Base-by-base conservation (phyloP, 2,888 invertebrate species). In the Drosophila silvestris region DNA sequence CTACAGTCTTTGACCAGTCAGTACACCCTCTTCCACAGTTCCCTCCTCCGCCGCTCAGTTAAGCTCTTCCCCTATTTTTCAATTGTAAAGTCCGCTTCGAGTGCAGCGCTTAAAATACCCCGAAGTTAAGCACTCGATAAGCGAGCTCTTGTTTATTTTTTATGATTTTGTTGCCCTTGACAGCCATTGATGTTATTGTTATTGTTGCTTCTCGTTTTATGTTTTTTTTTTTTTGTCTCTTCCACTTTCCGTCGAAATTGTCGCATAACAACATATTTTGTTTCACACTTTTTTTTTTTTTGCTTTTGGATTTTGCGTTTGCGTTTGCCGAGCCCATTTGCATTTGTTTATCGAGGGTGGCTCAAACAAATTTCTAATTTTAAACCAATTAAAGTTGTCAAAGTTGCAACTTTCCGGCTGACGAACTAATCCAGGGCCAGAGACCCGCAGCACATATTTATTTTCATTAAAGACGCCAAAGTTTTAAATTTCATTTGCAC, bases 331-430 rank as follows among this genome's bases (percentile, higher is more conserved):
- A n/a, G 62, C 65, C 39, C 58, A 75, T 79, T 81, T 74, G 70
- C 78, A 81, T 81, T 81, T 81, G 74, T 81, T 80, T 80, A 79
- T 79, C 62, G 80, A 52, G 64, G 54, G 30, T 66, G 59, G 66
- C 67, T 77, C 47, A 5, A 61, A 67, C 56, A 74, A 68, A 41
- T 79, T 79, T 81, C 70, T 81, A 81, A 89, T 86, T 89, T 86
- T 86, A 86, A 86, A 86, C 84, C 84, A 86, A 89, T 86, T 86
- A 84, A 89, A 86, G 87, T 89, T 86, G 84, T 81, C 82, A 79
- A 86, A 86, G 81, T 79, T 81, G 70, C 80, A 71, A 76, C 70
- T 82, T 82, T 67, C 53, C 39, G 67, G 32, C 68, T 70, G 81
- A 82, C 67, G 68, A 83, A 77, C 89, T 89, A 86, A 89, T 85